Base-by-base conservation (phyloP, 2,888 invertebrate species). In the Drosophila kambysellisi region DNA sequence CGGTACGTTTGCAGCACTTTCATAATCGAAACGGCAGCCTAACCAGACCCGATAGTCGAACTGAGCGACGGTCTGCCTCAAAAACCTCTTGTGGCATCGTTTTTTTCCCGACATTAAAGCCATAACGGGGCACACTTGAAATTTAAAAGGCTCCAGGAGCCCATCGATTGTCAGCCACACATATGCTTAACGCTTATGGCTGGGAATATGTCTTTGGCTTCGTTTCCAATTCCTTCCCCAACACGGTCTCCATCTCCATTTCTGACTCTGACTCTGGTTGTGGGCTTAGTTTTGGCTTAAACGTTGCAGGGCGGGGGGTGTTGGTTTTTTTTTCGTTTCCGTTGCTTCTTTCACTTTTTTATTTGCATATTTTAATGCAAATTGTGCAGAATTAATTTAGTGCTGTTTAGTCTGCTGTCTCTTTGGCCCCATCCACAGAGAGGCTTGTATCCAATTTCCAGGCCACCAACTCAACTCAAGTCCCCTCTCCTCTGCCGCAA, bases 291-390 rank as follows among this genome's bases (percentile, higher is more conserved):
- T 75, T 70, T 75, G 78, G 73, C 88, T 77, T 85, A 82, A 85
- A 83, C 85, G 83, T 68, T 17, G 37, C 12, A 4, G 37, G 5
- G 35, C 17, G 53, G 35, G 15, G 32, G 33, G 35, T 9, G 29
- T 30, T 9, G 51, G 25, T 1, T 53, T 63, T 65, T n/a, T 37
- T 35, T 48, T 39, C 46, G 46, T 62, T 70, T 43, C 37, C 70
- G 57, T 74, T 63, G 68, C 68, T 75, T 74, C 77, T 76, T 76
- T 78, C 77, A 79, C 74, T 87, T 86, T 85, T 87, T 81, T 84
- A 88, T 87, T 89, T 87, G 91, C 90, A 88, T 89, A 89, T 89
- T 91, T 91, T 83, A 88, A 83, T 88, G 91, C 89, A 89, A 89
- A 89, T 89, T 90, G 89, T 88, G 88, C 91, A 82, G 90, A 89